phyloP scores from a whole-genome alignment of 2,113 vertebrate genomes.

The Australoheros scitulus region DNA sequence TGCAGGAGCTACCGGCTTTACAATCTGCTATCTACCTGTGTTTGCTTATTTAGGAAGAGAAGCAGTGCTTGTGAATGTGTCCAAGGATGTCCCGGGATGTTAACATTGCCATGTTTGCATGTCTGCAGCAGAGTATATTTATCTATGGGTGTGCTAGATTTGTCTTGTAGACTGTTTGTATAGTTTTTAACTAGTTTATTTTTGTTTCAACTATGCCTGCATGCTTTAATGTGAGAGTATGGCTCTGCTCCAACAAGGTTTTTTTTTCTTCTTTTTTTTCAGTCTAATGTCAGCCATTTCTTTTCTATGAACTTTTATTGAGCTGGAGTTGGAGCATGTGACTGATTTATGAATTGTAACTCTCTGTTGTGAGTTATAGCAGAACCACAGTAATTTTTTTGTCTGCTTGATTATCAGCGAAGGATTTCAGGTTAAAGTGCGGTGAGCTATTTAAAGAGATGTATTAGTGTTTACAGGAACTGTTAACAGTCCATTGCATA shows the following conservation, averaged over 20 bases:
- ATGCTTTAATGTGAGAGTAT: constrained; percentile 41
- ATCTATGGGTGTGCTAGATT: constrained; percentile 32
- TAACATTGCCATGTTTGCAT: constrained; percentile 53
- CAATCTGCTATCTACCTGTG: constrained; percentile 52
- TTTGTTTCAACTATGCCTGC: constrained; percentile 16
- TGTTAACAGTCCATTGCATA: constrained; percentile 31
- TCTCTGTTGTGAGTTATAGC: constrained; percentile 29
- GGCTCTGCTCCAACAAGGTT: constrained; percentile 14
- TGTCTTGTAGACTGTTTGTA: constrained; percentile 43
- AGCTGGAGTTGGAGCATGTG: constrained; percentile 33
- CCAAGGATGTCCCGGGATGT: constrained; percentile 52
- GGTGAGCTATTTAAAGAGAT: constrained; percentile 32
- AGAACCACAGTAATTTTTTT: constrained; percentile 13
- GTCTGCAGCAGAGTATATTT: constrained; percentile 52
- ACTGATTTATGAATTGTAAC: constrained; percentile 60
- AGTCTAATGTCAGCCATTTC: constrained; percentile 8
- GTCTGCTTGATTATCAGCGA: constrained; percentile 52
- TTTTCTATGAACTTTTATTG: constrained; percentile 41
- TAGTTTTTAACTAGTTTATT: constrained; percentile 46
- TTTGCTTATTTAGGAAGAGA: constrained; percentile 60
- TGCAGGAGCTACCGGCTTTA: constrained; percentile 13
- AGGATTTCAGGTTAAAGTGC: constrained; percentile 34
- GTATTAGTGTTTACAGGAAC: constrained; percentile 40
- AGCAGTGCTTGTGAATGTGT: constrained; percentile 34
- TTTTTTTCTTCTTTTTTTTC: not conserved